A percentile compares a stretch with the other conserved stretches of the same genome.
These are phyloP conservation scores for Crioceris asparagi DNA, from an alignment of 2,888 invertebrate genomes.

Conservation along the genomic window DNA sequence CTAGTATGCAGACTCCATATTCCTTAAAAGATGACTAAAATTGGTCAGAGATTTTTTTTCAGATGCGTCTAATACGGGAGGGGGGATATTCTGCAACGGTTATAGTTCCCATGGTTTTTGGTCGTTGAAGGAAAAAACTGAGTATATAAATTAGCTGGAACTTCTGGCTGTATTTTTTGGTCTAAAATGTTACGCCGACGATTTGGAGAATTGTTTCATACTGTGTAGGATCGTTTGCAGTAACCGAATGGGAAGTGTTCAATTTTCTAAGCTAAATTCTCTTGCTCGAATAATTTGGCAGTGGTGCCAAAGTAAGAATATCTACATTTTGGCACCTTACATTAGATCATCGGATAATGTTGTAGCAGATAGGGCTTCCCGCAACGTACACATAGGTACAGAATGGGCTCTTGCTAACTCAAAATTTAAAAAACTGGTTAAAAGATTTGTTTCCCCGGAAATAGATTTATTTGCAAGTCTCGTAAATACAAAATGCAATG, in stretches of 20 bases:
- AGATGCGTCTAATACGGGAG: slow-evolving; percentile 15
- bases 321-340: slow-evolving; percentile 10
- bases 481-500: slow-evolving; percentile 19
- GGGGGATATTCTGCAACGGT: slow-evolving; percentile 14
- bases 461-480: slow-evolving; percentile 13
- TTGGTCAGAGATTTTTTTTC: slow-evolving; percentile 12
- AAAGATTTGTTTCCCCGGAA: slow-evolving; percentile 7
- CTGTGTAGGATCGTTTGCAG: slow-evolving; percentile 14
- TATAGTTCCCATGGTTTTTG: slow-evolving; percentile 12
- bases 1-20: slow-evolving; percentile 5
- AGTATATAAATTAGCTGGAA: too few species aligned
- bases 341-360: too few species aligned
- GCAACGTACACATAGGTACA: slow-evolving; percentile 2
- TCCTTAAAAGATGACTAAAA: background rate
- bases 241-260: slow-evolving; percentile 14
- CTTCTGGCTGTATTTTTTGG: slow-evolving; percentile 16
- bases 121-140: slow-evolving; percentile 11
- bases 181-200: slow-evolving; percentile 14
- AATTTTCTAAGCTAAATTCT: slow-evolving; percentile 3
- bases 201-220: slow-evolving; percentile 11
- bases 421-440: slow-evolving; percentile 6
- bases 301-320: background rate
- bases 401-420: slow-evolving; percentile 2
- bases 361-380: slow-evolving; percentile 7
- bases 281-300: background rate